phyloP scores from a whole-genome alignment of 2,113 vertebrate species.

The Campylomormyrus numenius region DNA sequence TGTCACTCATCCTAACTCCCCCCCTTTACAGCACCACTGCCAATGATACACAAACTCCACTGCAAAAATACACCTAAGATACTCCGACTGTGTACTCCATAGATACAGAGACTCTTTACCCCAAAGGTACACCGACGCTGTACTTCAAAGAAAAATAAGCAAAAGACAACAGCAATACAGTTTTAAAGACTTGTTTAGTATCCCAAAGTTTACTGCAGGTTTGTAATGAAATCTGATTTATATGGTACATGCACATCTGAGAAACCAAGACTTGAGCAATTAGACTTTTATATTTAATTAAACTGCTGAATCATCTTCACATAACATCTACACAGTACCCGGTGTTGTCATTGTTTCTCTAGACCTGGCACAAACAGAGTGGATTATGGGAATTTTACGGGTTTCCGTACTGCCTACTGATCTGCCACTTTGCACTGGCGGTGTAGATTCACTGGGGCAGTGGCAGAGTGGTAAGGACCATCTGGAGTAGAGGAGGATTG shows the following conservation, averaged over 20 bases:
- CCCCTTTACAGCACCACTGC: background rate
- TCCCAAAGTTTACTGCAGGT: background rate
- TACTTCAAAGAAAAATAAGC: background rate
- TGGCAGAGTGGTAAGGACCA: slow-evolving; percentile 52
- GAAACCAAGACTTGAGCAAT: background rate
- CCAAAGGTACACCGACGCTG: background rate
- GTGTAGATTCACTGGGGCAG: slow-evolving; percentile 49
- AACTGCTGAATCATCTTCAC: background rate
- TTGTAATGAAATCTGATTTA: background rate
- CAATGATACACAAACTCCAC: background rate
- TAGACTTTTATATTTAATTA: slow-evolving; percentile 6
- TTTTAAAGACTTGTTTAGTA: background rate
- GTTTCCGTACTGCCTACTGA: background rate
- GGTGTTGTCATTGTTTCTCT: background rate
- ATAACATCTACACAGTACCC: background rate
- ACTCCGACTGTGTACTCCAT: background rate
- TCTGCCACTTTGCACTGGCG: slow-evolving; percentile 51
- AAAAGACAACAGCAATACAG: background rate
- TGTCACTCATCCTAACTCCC: background rate
- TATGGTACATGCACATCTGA: background rate
- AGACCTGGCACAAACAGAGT: background rate
- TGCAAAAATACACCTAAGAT: background rate
- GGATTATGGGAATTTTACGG: slow-evolving; percentile 5
- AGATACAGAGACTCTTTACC: background rate
- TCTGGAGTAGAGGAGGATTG: slow-evolving; percentile 56